Conservation (phyloP, 2,888 invertebrate species). For the Lasioglossum marginatum region DNA sequence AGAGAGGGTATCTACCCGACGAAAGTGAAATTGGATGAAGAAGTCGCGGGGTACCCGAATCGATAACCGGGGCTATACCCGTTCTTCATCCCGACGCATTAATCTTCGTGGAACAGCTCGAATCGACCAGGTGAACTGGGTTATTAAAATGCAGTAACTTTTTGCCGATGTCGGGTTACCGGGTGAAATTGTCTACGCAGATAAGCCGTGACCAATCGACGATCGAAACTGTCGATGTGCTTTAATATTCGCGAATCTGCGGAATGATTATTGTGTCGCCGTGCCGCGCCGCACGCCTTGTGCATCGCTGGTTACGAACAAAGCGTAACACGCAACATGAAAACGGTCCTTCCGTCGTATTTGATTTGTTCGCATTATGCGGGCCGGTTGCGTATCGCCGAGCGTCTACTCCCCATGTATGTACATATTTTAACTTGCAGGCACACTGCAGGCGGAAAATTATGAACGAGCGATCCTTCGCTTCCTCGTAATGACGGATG, state of each 20-base stretch:
- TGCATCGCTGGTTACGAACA: slow-evolving; percentile 20
- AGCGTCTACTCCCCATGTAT: neutral
- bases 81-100: slow-evolving; percentile 42
- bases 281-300: neutral
- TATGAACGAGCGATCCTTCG: neutral
- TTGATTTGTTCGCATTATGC: slow-evolving; percentile 7
- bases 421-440: neutral
- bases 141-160: slow-evolving; percentile 58
- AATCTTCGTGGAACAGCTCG: slow-evolving; percentile 48
- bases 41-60: slow-evolving; percentile 29
- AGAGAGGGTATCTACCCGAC: neutral
- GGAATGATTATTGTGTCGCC: slow-evolving; percentile 51
- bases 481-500: neutral
- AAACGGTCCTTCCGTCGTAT: slow-evolving; percentile 10
- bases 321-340: slow-evolving; percentile 1
- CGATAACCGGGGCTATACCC: slow-evolving; percentile 43
- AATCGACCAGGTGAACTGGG: slow-evolving; percentile 44
- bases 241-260: slow-evolving; percentile 52
- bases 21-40: slow-evolving; percentile 30
- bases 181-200: slow-evolving; percentile 29
- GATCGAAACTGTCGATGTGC: slow-evolving; percentile 34
- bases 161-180: slow-evolving; percentile 22
- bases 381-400: neutral
- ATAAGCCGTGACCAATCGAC: slow-evolving; percentile 48
- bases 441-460: neutral